A percentile compares a stretch with the other conserved stretches of the same genome.
phyloP scores from a whole-genome alignment of 2,113 vertebrate species.

The Nesoenas mayeri region DNA sequence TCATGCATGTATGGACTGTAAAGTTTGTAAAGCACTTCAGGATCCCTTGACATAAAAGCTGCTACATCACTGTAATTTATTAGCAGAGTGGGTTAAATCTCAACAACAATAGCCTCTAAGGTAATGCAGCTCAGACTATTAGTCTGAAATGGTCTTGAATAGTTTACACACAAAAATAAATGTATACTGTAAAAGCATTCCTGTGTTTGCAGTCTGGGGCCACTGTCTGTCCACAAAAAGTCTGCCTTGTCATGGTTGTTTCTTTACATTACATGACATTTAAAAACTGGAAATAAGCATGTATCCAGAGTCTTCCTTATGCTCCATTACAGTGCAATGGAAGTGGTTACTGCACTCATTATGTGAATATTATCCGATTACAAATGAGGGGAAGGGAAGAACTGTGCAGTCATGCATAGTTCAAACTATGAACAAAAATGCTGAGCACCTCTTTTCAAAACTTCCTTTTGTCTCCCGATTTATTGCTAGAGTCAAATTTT shows the following conservation, averaged over 20 bases:
- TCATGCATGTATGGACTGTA: slow-evolving; percentile 65
- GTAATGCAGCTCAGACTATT: slow-evolving; percentile 37
- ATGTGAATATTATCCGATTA: neutral
- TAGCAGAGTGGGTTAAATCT: slow-evolving; percentile 29
- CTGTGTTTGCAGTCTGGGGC: slow-evolving; percentile 36
- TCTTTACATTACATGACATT: slow-evolving; percentile 1
- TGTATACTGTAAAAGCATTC: slow-evolving; percentile 26
- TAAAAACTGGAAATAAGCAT: neutral
- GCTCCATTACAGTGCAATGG: neutral
- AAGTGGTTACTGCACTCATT: neutral
- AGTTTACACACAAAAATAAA: slow-evolving; percentile 56
- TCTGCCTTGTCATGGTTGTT: slow-evolving; percentile 28
- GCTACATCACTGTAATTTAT: slow-evolving; percentile 68
- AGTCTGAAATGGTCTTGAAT: slow-evolving; percentile 57
- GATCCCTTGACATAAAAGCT: slow-evolving; percentile 62
- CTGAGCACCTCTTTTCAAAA: slow-evolving; percentile 15
- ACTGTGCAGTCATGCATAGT: neutral
- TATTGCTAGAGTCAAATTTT: neutral
- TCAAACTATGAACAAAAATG: neutral
- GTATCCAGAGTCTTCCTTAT: neutral
- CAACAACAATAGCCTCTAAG: slow-evolving; percentile 45
- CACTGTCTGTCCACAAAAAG: slow-evolving; percentile 43
- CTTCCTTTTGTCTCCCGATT: slow-evolving; percentile 10
- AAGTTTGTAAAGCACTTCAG: slow-evolving; percentile 68
- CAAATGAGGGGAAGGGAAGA: neutral